A percentile compares a stretch with the other conserved stretches of the same genome.
Conservation (phyloP, 1,140 invertebrate genomes). For the Hyphantria cunea region DNA sequence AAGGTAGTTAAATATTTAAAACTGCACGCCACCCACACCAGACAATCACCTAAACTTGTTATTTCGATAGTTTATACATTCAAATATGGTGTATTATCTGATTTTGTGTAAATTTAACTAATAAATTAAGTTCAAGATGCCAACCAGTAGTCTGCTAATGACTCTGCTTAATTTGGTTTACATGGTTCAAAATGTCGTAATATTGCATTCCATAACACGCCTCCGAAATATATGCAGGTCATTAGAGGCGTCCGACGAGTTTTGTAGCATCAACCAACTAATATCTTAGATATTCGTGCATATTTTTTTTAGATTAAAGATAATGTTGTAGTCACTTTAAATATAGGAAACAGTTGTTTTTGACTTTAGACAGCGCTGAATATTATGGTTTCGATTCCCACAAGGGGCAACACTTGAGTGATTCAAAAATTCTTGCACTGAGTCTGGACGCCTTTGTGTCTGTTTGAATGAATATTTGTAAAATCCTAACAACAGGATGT, state of each 20-base stretch:
- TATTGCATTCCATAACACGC: slow-evolving; percentile 32
- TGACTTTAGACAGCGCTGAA: no score
- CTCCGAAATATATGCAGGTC: slow-evolving; percentile 31
- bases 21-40: slow-evolving; percentile 7
- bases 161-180: slow-evolving; percentile 32
- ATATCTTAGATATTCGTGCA: slow-evolving; percentile 19
- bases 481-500: no score
- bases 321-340: neutral
- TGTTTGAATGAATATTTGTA: no score
- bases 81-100: slow-evolving; percentile 28
- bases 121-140: slow-evolving; percentile 19
- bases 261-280: slow-evolving; percentile 29
- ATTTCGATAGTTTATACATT: slow-evolving; percentile 15
- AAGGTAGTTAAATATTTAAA: slow-evolving; percentile 1
- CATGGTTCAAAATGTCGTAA: slow-evolving; percentile 23
- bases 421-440: no score
- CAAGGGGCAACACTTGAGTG: no score
- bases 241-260: slow-evolving; percentile 28
- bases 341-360: neutral
- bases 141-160: slow-evolving; percentile 26
- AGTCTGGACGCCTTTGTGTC: no score
- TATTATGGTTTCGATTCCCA: no score
- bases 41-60: neutral
- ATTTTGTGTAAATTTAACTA: slow-evolving; percentile 28
- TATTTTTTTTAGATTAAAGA: slow-evolving; percentile 16